Conservation (phyloP, 2,888 invertebrate genomes). For the Liodrosophila aerea region DNA sequence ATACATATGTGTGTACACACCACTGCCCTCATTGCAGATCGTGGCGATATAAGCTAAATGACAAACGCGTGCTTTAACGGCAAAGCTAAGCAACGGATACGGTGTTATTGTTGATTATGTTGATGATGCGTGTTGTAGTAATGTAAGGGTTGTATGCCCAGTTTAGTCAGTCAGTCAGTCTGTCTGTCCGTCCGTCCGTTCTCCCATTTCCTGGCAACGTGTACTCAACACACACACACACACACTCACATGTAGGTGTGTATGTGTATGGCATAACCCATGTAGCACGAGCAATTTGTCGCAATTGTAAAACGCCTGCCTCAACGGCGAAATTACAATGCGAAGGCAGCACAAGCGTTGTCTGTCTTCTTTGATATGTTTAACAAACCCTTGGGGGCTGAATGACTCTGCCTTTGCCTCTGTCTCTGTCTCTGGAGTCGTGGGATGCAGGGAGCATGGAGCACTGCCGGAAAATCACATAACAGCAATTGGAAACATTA, state of each 20-base stretch:
- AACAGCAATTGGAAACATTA: slow-evolving; percentile 63
- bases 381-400: slow-evolving; percentile 53
- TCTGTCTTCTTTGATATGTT: slow-evolving; percentile 61
- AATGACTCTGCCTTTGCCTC: too few relatives aligned
- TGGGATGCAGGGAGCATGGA: background rate
- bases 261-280: slow-evolving; percentile 44
- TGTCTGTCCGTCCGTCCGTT: background rate
- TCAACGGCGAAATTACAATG: background rate
- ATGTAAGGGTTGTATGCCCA: slow-evolving; percentile 69
- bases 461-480: slow-evolving; percentile 4
- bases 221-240: slow-evolving; percentile 44
- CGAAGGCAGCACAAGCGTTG: slow-evolving; percentile 1
- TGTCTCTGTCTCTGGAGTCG: background rate
- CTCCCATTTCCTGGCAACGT: slow-evolving; percentile 4
- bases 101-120: slow-evolving; percentile 64
- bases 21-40: slow-evolving; percentile 39
- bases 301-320: slow-evolving; percentile 63
- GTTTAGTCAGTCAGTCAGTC: slow-evolving; percentile 18
- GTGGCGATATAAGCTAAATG: slow-evolving; percentile 69
- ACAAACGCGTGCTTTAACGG: slow-evolving; percentile 58
- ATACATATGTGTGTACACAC: background rate
- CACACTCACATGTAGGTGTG: slow-evolving; percentile 22
- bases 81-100: slow-evolving; percentile 8
- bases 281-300: slow-evolving; percentile 79
- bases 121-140: slow-evolving; percentile 76